phyloP scores from a whole-genome alignment of 2,888 invertebrate species.

The Anoplius nigerrimus region DNA sequence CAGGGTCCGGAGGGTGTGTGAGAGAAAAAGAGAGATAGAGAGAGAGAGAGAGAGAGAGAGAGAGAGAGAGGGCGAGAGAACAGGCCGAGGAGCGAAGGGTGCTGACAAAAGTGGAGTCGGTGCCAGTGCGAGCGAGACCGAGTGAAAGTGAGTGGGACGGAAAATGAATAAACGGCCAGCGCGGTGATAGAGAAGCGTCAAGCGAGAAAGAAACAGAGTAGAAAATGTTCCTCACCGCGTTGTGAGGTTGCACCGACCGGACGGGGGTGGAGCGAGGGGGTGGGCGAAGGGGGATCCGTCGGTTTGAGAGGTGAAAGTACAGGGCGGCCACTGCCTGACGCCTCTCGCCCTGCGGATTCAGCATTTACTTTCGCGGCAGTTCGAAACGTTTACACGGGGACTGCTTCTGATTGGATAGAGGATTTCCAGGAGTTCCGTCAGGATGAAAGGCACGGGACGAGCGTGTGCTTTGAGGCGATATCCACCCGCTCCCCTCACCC shows the following conservation, averaged over 20 bases:
- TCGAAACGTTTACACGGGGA: conserved; percentile 39
- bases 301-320: conserved; percentile 35
- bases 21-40: conserved; percentile 21
- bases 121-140: too few relatives aligned
- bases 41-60: conserved; percentile 7
- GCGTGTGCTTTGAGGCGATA: not conserved
- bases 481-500: not conserved
- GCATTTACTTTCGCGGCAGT: conserved; percentile 37
- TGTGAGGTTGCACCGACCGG: too few relatives aligned
- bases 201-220: not conserved
- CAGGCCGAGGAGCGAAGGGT: not conserved
- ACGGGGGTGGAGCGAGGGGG: too few relatives aligned
- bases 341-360: conserved; percentile 35
- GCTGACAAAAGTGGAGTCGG: too few relatives aligned
- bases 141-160: conserved; percentile 10
- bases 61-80: conserved; percentile 9
- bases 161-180: conserved; percentile 13
- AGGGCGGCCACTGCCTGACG: conserved; percentile 34
- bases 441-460: conserved; percentile 2
- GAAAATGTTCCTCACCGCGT: too few relatives aligned
- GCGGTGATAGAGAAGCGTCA: not conserved
- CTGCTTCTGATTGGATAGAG: conserved; percentile 40
- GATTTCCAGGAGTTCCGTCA: conserved; percentile 24
- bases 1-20: conserved; percentile 13
- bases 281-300: conserved; percentile 2